Evolutionary conservation across 1,140 invertebrate genomes (phyloP), one percentile per base, ranked within the genome.

Genomic region (Helicorthomorpha holstii): DNA sequence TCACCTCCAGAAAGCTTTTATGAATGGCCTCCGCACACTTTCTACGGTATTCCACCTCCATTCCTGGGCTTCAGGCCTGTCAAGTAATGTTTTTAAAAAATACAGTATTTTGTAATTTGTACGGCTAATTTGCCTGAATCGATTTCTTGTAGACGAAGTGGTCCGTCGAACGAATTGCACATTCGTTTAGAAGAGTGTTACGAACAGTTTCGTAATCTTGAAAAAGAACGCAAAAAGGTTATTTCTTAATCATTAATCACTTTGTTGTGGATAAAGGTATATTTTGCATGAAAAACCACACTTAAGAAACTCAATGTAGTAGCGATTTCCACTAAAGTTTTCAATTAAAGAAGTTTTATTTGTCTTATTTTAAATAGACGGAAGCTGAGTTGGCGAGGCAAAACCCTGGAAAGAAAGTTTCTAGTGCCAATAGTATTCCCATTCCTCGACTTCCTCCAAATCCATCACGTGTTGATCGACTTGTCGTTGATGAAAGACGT

Each of bases 401-500:
- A 55, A 83, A 85, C 63, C 81, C 83, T 10, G 83, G 84, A 0
- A 79, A 83, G 55, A 81, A 82, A 56, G 81, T 89, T 1, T 85
- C 81, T 10, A 85, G 82, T 22, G 75, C 80, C 24, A 89, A 89
- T 65, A 84, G 79, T 51, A 81, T 86, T 47, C 81, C 81, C 0
- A 81, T 86, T 46, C 84, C 84, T 23, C 71, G 83, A 4, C 70
- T 88, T 25, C 82, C 83, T 38, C 77, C 80, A 12, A 84, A 81
- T 61, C 83, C 85, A n/a, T 83, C 83, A 0, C 67, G 85, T 22
- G 82, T 89, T 2, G 85, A 90, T 65, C 67, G 84, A 44, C 73
- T 90, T 4, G 79, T 88, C 47, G 81, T 88, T 3, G 85, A 90
- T 61, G 83, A 86, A 64, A 75, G 84, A 49, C 64, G 83, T 55